Evolutionary conservation across 2,888 invertebrate species (phyloP).

Genomic region (Chromoteleia sp.): DNA sequence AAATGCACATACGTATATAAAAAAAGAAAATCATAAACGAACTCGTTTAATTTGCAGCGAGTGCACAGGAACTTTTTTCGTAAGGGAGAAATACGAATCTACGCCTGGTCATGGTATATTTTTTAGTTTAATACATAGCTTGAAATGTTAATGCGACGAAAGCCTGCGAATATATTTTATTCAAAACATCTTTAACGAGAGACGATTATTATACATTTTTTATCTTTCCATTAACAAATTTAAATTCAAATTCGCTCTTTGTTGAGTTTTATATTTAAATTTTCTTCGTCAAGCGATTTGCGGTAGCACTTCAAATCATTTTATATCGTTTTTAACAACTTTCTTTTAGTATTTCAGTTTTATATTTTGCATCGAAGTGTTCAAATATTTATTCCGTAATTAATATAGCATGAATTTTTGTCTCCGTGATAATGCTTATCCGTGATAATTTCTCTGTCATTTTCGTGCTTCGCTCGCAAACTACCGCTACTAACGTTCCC

Average conservation of each 20-base stretch:
- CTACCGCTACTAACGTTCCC: conserved; percentile 17
- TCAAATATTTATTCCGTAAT: conserved; percentile 33
- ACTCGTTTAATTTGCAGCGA: conserved; percentile 68
- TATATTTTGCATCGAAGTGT: background rate
- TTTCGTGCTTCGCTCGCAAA: conserved; percentile 28
- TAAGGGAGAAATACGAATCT: conserved; percentile 58
- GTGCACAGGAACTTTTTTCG: conserved; percentile 61
- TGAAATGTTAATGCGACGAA: conserved; percentile 68
- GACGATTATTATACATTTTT: conserved; percentile 66
- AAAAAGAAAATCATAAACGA: conserved; percentile 66
- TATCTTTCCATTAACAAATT: conserved; percentile 58
- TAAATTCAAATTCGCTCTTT: conserved; percentile 47
- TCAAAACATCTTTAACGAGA: conserved; percentile 65
- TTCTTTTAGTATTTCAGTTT: conserved; percentile 5
- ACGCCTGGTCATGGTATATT: conserved; percentile 46
- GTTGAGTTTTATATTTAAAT: conserved; percentile 43
- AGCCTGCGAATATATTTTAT: conserved; percentile 66
- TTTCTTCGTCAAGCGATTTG: conserved; percentile 29
- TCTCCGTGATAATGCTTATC: conserved; percentile 36
- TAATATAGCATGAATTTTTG: conserved; percentile 29
- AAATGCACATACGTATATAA: conserved; percentile 39
- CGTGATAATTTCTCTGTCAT: conserved; percentile 31
- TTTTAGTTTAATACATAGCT: conserved; percentile 63
- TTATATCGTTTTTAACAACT: conserved; percentile 11
- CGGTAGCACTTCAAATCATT: conserved; percentile 33